Conservation (phyloP, 2,113 vertebrate species). For the Pangasianodon hypophthalmus region DNA sequence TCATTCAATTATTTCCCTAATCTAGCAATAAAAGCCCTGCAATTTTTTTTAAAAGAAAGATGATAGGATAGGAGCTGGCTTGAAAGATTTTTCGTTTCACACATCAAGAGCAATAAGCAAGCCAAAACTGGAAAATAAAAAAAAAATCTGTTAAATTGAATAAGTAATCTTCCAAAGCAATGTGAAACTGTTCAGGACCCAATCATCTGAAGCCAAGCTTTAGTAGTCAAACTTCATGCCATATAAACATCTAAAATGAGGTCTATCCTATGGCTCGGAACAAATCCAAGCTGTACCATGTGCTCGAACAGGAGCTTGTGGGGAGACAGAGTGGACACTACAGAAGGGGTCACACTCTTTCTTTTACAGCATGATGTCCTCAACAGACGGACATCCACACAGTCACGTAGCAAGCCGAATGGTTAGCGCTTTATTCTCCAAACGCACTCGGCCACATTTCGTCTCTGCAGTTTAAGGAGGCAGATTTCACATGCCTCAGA, state of each 20-base stretch:
- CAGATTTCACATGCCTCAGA: neutral
- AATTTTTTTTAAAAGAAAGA: neutral
- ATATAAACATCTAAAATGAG: neutral
- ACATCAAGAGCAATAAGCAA: slow-evolving; percentile 6
- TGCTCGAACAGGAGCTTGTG: slow-evolving; percentile 8
- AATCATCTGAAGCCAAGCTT: neutral
- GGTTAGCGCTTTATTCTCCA: slow-evolving; percentile 11
- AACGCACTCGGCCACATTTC: neutral
- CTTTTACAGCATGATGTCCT: slow-evolving; percentile 16
- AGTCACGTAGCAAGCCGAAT: slow-evolving; percentile 33
- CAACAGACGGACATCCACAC: slow-evolving; percentile 30
- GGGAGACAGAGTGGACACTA: slow-evolving; percentile 12
- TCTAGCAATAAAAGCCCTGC: neutral
- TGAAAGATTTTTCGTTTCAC: neutral
- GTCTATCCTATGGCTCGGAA: neutral
- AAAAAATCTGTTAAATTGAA: slow-evolving; percentile 2
- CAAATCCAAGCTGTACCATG: slow-evolving; percentile 5
- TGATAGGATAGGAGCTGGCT: neutral
- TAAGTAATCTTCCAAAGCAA: neutral
- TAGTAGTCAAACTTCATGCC: neutral
- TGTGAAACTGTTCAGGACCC: neutral
- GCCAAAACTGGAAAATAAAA: neutral
- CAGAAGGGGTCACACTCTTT: slow-evolving; percentile 21
- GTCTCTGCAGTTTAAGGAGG: neutral
- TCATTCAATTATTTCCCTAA: neutral